Evolutionary conservation across 2,797 vertebrate genomes (phyloP), one percentile per base, ranked within the genome.

Genomic region (Clarias pachynema): DNA sequence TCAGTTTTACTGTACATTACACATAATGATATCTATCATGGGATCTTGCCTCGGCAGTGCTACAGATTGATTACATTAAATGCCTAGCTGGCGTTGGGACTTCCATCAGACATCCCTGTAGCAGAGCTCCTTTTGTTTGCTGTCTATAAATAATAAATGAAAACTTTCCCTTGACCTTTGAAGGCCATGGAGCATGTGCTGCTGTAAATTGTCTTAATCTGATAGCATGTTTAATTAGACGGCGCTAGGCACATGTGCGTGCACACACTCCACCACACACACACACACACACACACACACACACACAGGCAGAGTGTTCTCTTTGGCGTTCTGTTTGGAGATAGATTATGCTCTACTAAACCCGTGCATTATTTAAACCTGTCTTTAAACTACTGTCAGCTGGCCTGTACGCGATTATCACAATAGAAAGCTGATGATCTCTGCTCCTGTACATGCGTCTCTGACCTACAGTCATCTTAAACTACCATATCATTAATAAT

Each of bases 211-310:
- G 72, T 90, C 90, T 89, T 91, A 87, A 89, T 91, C 91, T 91
- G 89, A 94, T 92, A 91, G 81, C 88, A 31, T 90, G 88, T 87
- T 93, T 95, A 92, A 94, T 94, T 92, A 92, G 89, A 86, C 85
- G 69, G 83, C 77, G 65, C 60, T 37, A 40, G 49, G 44, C 66
- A 69, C 84, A 26, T 49, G 44, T 49, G 44, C 44, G 9, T 12
- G 44, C 12, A 63, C 40, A 89, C 87, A 59, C 79, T 44, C 44
- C 2, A 12, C 44, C 10, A 80, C 88, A 73, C n/a, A 59, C 73
- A 34, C 74, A 77, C 86, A 59, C 9, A 69, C 40, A 56, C 81
- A 89, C 87, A 7, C 66, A 68, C 66, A 68, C 29, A 2, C 65
- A 57, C 81, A 81, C 88, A 77, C 22, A 44, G 1, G n/a, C 40